phyloP scores from a whole-genome alignment of 2,113 vertebrate genomes.

The Ursus arctos region DNA sequence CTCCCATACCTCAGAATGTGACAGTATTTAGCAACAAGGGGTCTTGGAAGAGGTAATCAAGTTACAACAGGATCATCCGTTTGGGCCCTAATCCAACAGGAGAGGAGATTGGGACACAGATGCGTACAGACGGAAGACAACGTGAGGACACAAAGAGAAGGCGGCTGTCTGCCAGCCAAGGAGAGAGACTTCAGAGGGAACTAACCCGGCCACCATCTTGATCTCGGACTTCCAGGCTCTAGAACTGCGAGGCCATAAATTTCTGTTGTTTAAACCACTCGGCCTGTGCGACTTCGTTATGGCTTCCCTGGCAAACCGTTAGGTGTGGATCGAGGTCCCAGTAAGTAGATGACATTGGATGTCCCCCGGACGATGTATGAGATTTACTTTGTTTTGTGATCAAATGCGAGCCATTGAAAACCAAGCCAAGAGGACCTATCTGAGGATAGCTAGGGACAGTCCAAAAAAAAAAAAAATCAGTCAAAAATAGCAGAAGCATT shows the following conservation, averaged over 20 bases:
- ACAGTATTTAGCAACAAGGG: not conserved
- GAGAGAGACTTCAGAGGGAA: not conserved
- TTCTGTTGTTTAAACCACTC: not conserved
- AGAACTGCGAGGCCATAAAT: constrained; percentile 41
- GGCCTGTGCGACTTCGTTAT: not conserved
- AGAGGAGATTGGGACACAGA: not conserved
- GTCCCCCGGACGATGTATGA: not conserved
- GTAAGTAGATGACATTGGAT: not conserved
- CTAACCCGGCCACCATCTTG: not conserved
- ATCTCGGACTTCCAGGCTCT: constrained; percentile 18
- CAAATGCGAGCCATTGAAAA: constrained; percentile 35
- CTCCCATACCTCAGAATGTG: not conserved
- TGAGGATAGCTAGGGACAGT: not conserved
- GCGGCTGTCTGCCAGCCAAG: not conserved
- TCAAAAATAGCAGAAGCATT: not conserved
- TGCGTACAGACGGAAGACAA: not conserved
- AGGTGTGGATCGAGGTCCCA: not conserved
- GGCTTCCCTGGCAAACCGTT: not conserved
- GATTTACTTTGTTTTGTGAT: constrained; percentile 22
- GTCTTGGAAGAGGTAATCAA: constrained; percentile 32
- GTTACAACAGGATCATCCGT: not conserved
- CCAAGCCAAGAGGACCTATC: not conserved
- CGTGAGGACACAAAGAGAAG: not conserved
- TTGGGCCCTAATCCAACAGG: not conserved
- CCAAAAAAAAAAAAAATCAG: not conserved